Evolutionary conservation across 2,888 invertebrate species (phyloP).

Genomic region (Pyralis farinalis): DNA sequence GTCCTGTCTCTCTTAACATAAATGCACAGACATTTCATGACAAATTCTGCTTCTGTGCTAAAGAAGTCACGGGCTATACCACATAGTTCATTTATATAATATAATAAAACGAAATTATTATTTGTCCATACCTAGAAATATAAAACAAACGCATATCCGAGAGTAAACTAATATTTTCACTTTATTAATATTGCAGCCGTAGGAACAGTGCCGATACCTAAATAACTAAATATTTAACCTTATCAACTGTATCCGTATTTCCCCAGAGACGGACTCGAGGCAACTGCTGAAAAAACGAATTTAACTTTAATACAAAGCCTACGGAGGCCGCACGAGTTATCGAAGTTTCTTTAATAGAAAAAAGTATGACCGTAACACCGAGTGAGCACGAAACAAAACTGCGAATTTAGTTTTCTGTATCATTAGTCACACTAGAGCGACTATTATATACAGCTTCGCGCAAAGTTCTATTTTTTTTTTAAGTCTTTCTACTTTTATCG

Average conservation of each 20-base stretch:
- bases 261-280: constrained; percentile 19
- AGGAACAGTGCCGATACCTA: not conserved
- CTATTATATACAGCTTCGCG: constrained; percentile 32
- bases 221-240: constrained; percentile 8
- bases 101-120: no score
- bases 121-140: not conserved
- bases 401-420: constrained; percentile 44
- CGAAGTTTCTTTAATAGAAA: constrained; percentile 36
- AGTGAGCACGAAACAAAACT: constrained; percentile 31
- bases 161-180: no score
- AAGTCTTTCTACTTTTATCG: no score
- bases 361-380: constrained; percentile 30
- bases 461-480: no score
- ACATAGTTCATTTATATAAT: no score
- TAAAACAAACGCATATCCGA: no score
- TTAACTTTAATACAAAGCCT: constrained; percentile 33
- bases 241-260: constrained; percentile 21
- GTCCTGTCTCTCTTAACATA: no score
- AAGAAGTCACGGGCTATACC: no score
- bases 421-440: constrained; percentile 45
- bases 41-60: no score
- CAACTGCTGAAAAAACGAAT: constrained; percentile 26
- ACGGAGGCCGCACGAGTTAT: constrained; percentile 1
- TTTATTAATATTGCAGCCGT: not conserved
- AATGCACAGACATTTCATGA: no score